Conservation (phyloP, 1,140 invertebrate species). For the Drosophila kurseongensis region DNA sequence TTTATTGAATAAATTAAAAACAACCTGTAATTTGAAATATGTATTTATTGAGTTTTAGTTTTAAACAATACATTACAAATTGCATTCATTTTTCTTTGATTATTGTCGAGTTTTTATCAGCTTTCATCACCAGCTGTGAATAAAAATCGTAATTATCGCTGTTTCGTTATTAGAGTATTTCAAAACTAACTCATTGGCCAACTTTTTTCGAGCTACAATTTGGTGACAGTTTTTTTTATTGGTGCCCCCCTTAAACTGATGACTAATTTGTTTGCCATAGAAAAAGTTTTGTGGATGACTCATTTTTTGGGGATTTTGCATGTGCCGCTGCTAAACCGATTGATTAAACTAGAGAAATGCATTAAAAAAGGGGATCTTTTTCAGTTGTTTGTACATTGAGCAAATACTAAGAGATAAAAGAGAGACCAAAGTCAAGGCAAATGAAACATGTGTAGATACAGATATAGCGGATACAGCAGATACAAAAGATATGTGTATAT, state of each 20-base stretch:
- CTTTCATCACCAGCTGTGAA: slow-evolving; percentile 3
- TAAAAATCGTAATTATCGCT: neutral
- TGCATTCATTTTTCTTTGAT: neutral
- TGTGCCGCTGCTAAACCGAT: slow-evolving; percentile 34
- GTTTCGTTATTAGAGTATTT: slow-evolving; percentile 4
- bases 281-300: slow-evolving; percentile 49
- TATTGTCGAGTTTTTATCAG: neutral
- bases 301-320: slow-evolving; percentile 37
- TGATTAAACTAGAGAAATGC: slow-evolving; percentile 50
- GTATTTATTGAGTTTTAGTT: neutral
- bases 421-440: slow-evolving; percentile 41
- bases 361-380: slow-evolving; percentile 19
- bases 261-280: slow-evolving; percentile 70
- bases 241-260: slow-evolving; percentile 23
- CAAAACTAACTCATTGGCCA: slow-evolving; percentile 14
- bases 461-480: slow-evolving; percentile 15
- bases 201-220: slow-evolving; percentile 20
- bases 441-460: slow-evolving; percentile 27
- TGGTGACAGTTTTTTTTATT: slow-evolving; percentile 38
- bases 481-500: slow-evolving; percentile 37
- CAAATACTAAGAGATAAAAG: slow-evolving; percentile 29
- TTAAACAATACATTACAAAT: neutral
- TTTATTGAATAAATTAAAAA: neutral
- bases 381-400: slow-evolving; percentile 19
- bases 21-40: neutral